Base-by-base conservation (phyloP, 2,888 invertebrate species). In the Sepiola atlantica region DNA sequence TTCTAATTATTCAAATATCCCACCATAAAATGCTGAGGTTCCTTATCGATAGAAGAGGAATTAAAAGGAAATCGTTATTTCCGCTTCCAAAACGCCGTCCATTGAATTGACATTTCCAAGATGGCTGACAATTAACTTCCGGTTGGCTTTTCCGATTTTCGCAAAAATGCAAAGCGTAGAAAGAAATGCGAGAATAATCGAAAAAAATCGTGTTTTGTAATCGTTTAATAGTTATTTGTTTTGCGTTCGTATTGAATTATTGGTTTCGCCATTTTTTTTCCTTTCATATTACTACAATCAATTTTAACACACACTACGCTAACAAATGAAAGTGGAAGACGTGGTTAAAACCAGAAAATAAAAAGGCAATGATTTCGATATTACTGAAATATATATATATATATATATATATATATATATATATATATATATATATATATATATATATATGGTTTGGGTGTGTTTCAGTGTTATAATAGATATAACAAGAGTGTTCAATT, bases 61-160 rank as follows among this genome's bases (percentile, higher is more conserved):
- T n/a, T 77, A 77, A 77, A 77, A 77, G 77, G 77, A 77, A 77
- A 77, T 77, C 77, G n/a, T n/a, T 77, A 21, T 77, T 77, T 77
- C 77, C 77, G 77, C n/a, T 77, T 77, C 18, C 77, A 77, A 45
- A 32, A 77, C 10, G n/a, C 77, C n/a, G 2, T n/a, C 4, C 77
- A 77, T 77, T n/a, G 32, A 77, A 77, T 14, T 77, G 77, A n/a
- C 77, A 77, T 77, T 77, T 77, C 32, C 77, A 77, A 77, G n/a
- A 77, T 77, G 77, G 77, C 77, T 77, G 77, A 77, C 77, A 32
- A 77, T 77, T 77, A 77, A 77, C 77, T 77, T 77, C 77, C 77
- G 77, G 45, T n/a, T n/a, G 77, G 77, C 77, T 77, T 77, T 77
- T 77, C 32, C n/a, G 32, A 77, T 77, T 77, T 45, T 77, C n/a